Evolutionary conservation across 2,888 invertebrate species (phyloP).

Genomic region (Hedya salicella): DNA sequence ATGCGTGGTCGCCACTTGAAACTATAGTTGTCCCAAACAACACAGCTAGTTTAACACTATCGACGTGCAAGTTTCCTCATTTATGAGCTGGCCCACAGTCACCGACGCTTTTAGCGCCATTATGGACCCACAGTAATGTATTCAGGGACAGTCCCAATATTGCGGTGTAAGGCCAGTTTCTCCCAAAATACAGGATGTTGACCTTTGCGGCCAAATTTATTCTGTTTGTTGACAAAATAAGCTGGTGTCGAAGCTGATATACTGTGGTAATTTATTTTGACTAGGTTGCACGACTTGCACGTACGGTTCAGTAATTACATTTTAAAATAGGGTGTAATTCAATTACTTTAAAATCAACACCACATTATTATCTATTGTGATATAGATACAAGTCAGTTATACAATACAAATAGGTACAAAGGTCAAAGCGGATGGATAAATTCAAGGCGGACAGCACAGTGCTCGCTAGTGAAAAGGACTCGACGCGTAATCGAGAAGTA

Average conservation of each 20-base stretch:
- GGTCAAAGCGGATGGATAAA: too few relatives aligned
- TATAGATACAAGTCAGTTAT: too few relatives aligned
- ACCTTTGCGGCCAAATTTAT: slow-evolving; percentile 47
- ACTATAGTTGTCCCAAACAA: neutral
- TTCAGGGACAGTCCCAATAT: slow-evolving; percentile 58
- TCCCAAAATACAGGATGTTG: slow-evolving; percentile 45
- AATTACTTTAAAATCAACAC: too few relatives aligned
- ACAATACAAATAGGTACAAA: too few relatives aligned
- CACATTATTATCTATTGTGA: too few relatives aligned
- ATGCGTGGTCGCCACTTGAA: too few relatives aligned
- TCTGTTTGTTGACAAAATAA: slow-evolving; percentile 43
- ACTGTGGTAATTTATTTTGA: slow-evolving; percentile 22
- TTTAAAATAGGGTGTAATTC: neutral
- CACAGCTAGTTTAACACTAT: neutral
- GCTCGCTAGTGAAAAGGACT: too few relatives aligned
- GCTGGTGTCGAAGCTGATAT: slow-evolving; percentile 33
- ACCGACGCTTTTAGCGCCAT: slow-evolving; percentile 25
- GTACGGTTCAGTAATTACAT: neutral
- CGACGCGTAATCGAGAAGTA: too few relatives aligned
- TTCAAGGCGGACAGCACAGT: too few relatives aligned
- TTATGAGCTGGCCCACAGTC: neutral
- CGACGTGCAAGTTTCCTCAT: slow-evolving; percentile 5
- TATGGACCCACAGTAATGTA: slow-evolving; percentile 50
- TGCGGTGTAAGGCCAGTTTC: slow-evolving; percentile 50
- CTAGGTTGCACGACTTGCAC: neutral